Evolutionary conservation across 2,113 vertebrate species (phyloP), one percentile per base, ranked within the genome.

Genomic region (Puntigrus tetrazona): DNA sequence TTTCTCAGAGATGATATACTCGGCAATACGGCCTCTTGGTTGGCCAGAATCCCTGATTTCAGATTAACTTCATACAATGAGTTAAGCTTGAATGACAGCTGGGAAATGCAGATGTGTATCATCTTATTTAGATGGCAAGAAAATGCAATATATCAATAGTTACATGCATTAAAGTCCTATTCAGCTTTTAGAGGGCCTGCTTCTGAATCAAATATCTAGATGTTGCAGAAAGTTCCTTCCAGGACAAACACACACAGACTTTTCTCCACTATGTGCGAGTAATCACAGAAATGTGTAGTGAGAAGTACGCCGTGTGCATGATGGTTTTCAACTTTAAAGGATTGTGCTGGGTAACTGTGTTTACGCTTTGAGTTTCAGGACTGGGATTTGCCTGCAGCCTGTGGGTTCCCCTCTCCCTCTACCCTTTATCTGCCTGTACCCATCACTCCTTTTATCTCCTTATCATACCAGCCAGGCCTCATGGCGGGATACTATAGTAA

Each of bases 401-500:
- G 82, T 85, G 63, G 75, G 82, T 84, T 81, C 59, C 87, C 82
- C 84, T 84, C 70, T 78, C 74, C 59, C 70, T 86, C 77, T 86
- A n/a, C 82, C 25, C 57, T 84, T 77, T 84, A 88, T 88, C 87
- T 86, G n/a, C n/a, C 72, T 86, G 41, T 86, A 84, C 72, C 82
- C 87, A 88, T 88, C 84, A 78, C 84, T 88, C 70, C 84, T 86
- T 81, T 78, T 86, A 88, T 88, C 84, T 83, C 72, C 59, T 52
- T 88, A 81, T 88, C 87, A 88, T 85, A 81, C 47, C 29, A 77
- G 34, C 50, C 87, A 88, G 84, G 84, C 87, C 82, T 75, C 84
- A 81, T n/a, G 84, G 72, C 87, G 86, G 84, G 84, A 88, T 84
- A 86, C 78, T 88, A 84, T 88, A 84, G 84, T 88, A 83, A 88